Evolutionary conservation across 2,113 vertebrate genomes (phyloP).

Genomic region (Osmerus mordax): DNA sequence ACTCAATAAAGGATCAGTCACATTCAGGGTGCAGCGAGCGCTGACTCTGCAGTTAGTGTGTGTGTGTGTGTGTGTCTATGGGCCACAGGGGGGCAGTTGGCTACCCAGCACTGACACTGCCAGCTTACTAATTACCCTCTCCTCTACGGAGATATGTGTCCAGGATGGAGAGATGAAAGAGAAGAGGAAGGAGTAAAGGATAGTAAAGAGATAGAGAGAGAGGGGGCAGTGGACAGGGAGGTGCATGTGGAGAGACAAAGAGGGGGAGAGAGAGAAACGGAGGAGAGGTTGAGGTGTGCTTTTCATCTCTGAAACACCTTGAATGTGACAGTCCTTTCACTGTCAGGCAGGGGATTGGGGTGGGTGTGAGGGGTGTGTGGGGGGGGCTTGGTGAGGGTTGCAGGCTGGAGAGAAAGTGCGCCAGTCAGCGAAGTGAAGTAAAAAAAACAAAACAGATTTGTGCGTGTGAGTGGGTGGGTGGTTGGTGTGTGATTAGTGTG

Average conservation of each 20-base stretch:
- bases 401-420: constrained; percentile 83
- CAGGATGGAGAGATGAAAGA: constrained; percentile 80
- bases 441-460: constrained; percentile 29
- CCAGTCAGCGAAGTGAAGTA: constrained; percentile 97
- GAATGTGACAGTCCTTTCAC: constrained; percentile 94
- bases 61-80: constrained; percentile 29
- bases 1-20: constrained; percentile 82
- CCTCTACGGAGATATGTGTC: constrained; percentile 81
- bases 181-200: constrained; percentile 7
- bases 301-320: constrained; percentile 98
- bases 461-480: not conserved
- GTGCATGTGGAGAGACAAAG: constrained; percentile 24
- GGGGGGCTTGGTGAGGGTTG: not conserved
- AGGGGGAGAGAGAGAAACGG: constrained; percentile 38
- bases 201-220: constrained; percentile 4
- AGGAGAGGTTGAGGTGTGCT: constrained; percentile 62
- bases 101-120: constrained; percentile 83
- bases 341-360: constrained; percentile 80
- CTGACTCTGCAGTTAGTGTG: constrained; percentile 69
- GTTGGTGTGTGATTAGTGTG: no score
- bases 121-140: constrained; percentile 97
- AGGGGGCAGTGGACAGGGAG: constrained; percentile 39
- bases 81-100: constrained; percentile 72
- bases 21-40: constrained; percentile 71
- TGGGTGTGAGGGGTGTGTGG: no score